Conservation (phyloP, 1,140 invertebrate species). For the Anthonomus grandis region DNA sequence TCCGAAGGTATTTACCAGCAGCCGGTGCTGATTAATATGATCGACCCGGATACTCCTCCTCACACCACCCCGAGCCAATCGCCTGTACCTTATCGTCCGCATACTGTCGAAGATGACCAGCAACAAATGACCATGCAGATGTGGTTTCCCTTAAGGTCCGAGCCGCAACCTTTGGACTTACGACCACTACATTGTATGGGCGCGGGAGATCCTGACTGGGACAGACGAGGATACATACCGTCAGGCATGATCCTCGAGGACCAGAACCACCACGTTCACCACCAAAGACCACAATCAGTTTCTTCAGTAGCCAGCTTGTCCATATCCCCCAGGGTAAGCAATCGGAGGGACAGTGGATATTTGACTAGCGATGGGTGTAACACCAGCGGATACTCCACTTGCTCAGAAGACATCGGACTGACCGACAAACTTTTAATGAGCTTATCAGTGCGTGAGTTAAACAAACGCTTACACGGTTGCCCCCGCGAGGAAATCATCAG, state of each 20-base stretch:
- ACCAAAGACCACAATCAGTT: conserved; percentile 50
- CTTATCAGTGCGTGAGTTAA: conserved; percentile 90
- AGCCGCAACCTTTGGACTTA: conserved; percentile 77
- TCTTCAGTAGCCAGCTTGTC: conserved; percentile 51
- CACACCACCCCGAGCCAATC: conserved; percentile 70
- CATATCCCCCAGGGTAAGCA: conserved; percentile 52
- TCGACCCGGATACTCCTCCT: conserved; percentile 66
- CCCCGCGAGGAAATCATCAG: conserved; percentile 85
- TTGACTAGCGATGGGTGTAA: conserved; percentile 32
- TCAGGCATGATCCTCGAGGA: conserved; percentile 43
- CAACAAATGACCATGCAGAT: conserved; percentile 47
- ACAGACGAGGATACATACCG: conserved; percentile 56
- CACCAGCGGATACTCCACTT: conserved; percentile 56
- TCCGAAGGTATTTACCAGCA: conserved; percentile 53
- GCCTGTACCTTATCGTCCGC: conserved; percentile 51
- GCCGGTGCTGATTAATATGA: conserved; percentile 46
- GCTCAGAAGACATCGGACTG: conserved; percentile 60
- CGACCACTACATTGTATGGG: conserved; percentile 64
- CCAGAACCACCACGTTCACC: conserved; percentile 44
- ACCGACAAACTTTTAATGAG: conserved; percentile 87
- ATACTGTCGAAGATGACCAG: conserved; percentile 56
- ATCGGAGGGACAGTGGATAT: conserved; percentile 23
- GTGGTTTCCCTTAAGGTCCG: conserved; percentile 68
- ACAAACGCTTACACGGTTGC: conserved; percentile 91
- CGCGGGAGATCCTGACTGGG: conserved; percentile 57